Percentiles rank a stretch among this genome's conserved stretches.
Conservation (phyloP, 2,888 invertebrate genomes). For the Nezara viridula region DNA sequence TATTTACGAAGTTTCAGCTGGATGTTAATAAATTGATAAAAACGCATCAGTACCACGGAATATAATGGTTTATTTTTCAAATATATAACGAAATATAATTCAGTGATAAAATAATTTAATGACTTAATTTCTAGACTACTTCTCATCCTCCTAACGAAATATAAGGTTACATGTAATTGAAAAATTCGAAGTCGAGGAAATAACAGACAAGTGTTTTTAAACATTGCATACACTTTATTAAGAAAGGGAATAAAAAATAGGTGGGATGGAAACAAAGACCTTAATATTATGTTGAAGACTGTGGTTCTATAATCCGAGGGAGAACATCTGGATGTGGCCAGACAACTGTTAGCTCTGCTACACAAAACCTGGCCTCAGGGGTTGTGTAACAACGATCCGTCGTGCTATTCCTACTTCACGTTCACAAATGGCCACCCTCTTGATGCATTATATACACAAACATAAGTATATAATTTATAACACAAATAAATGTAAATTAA, state of each 20-base stretch:
- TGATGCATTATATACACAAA: background rate
- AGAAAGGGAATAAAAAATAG: background rate
- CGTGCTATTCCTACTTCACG: background rate
- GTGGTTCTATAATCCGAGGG: slow-evolving; percentile 3
- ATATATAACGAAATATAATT: no score
- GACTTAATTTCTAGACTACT: no score
- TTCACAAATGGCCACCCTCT: background rate
- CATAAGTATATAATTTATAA: background rate
- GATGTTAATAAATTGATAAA: no score
- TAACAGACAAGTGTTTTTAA: background rate
- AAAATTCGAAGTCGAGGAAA: background rate
- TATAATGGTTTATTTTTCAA: no score
- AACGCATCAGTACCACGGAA: no score
- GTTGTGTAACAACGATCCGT: background rate
- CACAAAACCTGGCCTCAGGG: background rate
- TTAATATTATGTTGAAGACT: background rate
- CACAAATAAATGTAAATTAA: no score
- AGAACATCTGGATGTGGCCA: slow-evolving; percentile 5
- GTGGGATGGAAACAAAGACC: background rate
- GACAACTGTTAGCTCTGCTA: slow-evolving; percentile 4
- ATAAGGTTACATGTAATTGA: background rate
- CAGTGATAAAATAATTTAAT: no score
- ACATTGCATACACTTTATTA: background rate
- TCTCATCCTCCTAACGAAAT: no score
- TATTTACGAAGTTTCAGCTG: no score